A percentile compares a stretch with the other conserved stretches of the same genome.
phyloP scores from a whole-genome alignment of 2,888 invertebrate species.

The Iselma pallidipennis region DNA sequence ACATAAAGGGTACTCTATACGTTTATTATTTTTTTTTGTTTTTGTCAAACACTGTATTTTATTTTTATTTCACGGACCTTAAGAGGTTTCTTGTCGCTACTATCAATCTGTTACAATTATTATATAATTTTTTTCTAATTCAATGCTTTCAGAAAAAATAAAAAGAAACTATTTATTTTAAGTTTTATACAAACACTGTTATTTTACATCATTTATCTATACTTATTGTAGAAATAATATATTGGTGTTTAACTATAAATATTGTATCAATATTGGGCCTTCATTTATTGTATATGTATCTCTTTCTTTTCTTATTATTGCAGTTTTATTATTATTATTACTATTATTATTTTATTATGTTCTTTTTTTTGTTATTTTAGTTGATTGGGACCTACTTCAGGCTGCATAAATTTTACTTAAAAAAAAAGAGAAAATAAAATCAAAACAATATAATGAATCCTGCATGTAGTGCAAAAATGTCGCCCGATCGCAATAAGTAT shows the following conservation, averaged over 20 bases:
- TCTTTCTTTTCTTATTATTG: constrained; percentile 2
- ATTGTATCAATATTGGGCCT: constrained; percentile 26
- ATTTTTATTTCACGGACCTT: constrained; percentile 1
- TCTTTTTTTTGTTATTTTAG: constrained; percentile 14
- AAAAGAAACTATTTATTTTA: constrained; percentile 20
- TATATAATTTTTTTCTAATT: neutral
- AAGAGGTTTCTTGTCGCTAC: constrained; percentile 3
- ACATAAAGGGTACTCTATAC: constrained; percentile 6
- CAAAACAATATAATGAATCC: constrained; percentile 31
- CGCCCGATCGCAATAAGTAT: constrained; percentile 51
- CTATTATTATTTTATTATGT: constrained; percentile 12
- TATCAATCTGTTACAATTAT: neutral
- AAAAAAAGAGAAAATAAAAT: neutral
- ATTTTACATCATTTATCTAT: constrained; percentile 22
- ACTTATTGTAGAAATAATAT: constrained; percentile 21
- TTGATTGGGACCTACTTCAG: constrained; percentile 23
- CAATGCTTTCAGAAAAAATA: constrained; percentile 10
- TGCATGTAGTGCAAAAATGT: constrained; percentile 34
- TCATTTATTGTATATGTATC: constrained; percentile 18
- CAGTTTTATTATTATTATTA: neutral
- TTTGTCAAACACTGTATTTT: constrained; percentile 9
- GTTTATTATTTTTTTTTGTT: constrained; percentile 3
- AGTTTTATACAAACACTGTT: constrained; percentile 19
- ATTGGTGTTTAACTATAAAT: constrained; percentile 24
- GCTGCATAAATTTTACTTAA: constrained; percentile 20